These are phyloP conservation scores for Eudasyphora cyanicolor DNA, from an alignment of 2,888 invertebrate genomes.

Conservation along the genomic window DNA sequence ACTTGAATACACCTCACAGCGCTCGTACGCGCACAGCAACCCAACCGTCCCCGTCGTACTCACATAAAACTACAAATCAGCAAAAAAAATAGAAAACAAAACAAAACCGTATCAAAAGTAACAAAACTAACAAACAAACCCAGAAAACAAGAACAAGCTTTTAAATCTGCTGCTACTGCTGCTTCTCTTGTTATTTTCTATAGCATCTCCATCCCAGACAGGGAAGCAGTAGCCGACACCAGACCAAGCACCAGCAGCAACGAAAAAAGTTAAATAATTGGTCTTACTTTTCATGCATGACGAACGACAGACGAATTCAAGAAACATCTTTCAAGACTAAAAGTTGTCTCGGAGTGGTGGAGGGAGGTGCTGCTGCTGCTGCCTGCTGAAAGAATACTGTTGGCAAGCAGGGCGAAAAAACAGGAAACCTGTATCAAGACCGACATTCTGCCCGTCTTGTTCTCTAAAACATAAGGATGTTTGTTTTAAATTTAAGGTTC, in stretches of 20 bases:
- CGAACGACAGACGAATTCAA: conserved; percentile 36
- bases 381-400: neutral
- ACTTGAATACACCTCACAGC: conserved; percentile 68
- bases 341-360: neutral
- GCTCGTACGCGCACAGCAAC: too few species aligned
- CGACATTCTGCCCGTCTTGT: neutral
- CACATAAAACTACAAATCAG: conserved; percentile 50
- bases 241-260: neutral
- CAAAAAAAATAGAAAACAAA: conserved; percentile 55
- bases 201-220: neutral
- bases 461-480: neutral
- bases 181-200: neutral
- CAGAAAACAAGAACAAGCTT: neutral
- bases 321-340: conserved; percentile 5
- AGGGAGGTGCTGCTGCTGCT: too few species aligned
- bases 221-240: neutral
- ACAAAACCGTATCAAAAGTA: conserved; percentile 38
- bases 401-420: neutral
- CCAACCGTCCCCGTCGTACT: conserved; percentile 55
- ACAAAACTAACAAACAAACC: conserved; percentile 28
- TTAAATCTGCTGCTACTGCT: neutral
- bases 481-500: neutral
- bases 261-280: conserved; percentile 54
- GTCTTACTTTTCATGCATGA: conserved; percentile 52
- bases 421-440: neutral